These are phyloP conservation scores for Serinus canaria DNA, from an alignment of 2,113 vertebrate species.

Conservation along the genomic window DNA sequence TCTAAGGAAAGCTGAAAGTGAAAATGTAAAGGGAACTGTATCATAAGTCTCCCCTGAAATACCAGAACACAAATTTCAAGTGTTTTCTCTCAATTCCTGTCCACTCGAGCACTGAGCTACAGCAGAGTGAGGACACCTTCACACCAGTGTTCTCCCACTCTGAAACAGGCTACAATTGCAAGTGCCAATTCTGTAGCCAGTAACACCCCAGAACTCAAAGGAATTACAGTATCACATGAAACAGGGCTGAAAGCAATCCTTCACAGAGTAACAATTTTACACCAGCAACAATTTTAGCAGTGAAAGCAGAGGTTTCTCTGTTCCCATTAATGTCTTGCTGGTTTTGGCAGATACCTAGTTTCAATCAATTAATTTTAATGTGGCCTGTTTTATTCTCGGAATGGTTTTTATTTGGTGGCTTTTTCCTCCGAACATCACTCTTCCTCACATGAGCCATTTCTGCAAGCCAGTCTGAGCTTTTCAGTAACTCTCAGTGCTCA, in stretches of 20 bases:
- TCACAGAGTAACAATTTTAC: not conserved
- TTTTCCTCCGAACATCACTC: not conserved
- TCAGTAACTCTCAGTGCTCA: fast-evolving
- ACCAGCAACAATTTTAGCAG: not conserved
- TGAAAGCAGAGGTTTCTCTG: not conserved
- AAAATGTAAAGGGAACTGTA: not conserved
- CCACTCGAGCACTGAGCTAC: fast-evolving
- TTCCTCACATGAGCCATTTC: not conserved
- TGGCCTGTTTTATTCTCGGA: not conserved
- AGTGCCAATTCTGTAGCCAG: not conserved
- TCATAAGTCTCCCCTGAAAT: not conserved
- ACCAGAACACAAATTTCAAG: not conserved
- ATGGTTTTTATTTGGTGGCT: not conserved
- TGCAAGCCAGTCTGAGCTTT: not conserved
- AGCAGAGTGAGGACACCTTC: not conserved
- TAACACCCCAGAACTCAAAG: not conserved
- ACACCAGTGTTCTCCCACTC: fast-evolving
- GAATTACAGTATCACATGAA: not conserved
- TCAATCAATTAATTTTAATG: not conserved
- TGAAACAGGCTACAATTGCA: not conserved
- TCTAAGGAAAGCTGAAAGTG: not conserved
- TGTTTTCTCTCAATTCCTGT: not conserved
- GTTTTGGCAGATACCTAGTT: not conserved
- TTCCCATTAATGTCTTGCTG: too few relatives aligned
- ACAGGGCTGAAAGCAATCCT: not conserved